Conservation (phyloP, 2,888 invertebrate genomes). For the Dascillus cervinus region DNA sequence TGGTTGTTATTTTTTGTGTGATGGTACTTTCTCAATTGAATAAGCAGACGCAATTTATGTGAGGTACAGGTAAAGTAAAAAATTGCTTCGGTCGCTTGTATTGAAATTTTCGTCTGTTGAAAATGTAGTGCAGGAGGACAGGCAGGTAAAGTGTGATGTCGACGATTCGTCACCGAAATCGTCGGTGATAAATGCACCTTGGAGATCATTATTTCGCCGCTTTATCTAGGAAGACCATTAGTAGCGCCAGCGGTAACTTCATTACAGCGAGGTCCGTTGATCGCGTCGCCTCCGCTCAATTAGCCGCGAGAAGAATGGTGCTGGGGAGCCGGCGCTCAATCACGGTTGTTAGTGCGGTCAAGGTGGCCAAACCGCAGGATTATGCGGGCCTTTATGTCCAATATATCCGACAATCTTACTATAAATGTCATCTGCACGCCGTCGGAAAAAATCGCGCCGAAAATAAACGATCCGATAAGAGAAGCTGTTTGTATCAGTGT, state of each 20-base stretch:
- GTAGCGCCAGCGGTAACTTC: constrained; percentile 32
- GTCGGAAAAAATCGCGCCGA: constrained; percentile 11
- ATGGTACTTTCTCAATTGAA: no score
- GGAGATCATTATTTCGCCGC: constrained; percentile 32
- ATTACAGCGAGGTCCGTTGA: constrained; percentile 28
- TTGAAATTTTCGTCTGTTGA: no score
- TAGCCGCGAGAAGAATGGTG: constrained; percentile 49
- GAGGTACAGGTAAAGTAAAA: no score
- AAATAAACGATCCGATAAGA: constrained; percentile 18
- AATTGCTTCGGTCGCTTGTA: no score
- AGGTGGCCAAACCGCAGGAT: constrained; percentile 19
- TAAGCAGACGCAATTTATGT: no score
- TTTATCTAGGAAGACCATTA: constrained; percentile 25
- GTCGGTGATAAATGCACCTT: constrained; percentile 28
- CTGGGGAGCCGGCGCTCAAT: constrained; percentile 16
- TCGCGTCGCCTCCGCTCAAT: constrained; percentile 48
- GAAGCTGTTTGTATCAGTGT: constrained; percentile 36
- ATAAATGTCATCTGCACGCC: constrained; percentile 22
- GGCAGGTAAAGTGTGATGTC: no score
- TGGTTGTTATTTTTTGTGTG: no score
- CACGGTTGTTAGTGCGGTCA: constrained; percentile 17
- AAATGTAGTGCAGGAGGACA: no score
- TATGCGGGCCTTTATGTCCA: constrained; percentile 23
- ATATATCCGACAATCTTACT: constrained; percentile 20
- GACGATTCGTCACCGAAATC: no score